Conservation (phyloP, 2,888 invertebrate genomes). For the Polymixis lichenea region DNA sequence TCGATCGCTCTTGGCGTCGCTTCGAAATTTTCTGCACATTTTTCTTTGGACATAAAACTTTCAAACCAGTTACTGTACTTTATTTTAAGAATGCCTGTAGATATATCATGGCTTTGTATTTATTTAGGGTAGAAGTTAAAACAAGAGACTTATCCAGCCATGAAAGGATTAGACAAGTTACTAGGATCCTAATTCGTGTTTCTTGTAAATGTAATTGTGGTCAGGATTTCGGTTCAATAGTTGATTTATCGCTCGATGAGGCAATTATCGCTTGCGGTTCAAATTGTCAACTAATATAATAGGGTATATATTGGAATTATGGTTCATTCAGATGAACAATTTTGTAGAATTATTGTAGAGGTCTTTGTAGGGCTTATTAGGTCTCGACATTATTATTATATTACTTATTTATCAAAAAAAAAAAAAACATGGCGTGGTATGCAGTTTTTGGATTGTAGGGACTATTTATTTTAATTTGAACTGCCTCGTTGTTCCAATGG, state of each 20-base stretch:
- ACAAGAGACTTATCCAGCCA: too few species aligned
- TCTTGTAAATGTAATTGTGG: neutral
- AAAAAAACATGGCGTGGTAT: too few species aligned
- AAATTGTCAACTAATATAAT: constrained; percentile 5
- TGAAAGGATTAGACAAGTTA: neutral
- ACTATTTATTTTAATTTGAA: neutral
- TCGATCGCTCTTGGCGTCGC: constrained; percentile 27
- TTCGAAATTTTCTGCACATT: constrained; percentile 21
- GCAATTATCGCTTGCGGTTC: neutral
- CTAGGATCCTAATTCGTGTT: neutral
- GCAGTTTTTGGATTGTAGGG: neutral
- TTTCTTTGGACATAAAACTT: constrained; percentile 19
- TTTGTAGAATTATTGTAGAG: neutral
- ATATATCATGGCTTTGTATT: neutral
- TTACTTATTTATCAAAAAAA: too few species aligned
- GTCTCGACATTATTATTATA: too few species aligned
- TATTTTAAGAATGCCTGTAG: neutral
- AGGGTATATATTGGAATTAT: neutral
- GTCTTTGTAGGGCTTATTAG: neutral
- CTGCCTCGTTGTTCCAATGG: neutral
- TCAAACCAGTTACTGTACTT: neutral
- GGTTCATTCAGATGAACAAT: too few species aligned
- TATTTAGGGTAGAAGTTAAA: neutral
- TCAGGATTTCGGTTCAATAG: neutral
- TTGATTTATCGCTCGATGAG: neutral